Base-by-base conservation (phyloP, 2,797 vertebrate genomes). In the Microctenopoma lineatum region DNA sequence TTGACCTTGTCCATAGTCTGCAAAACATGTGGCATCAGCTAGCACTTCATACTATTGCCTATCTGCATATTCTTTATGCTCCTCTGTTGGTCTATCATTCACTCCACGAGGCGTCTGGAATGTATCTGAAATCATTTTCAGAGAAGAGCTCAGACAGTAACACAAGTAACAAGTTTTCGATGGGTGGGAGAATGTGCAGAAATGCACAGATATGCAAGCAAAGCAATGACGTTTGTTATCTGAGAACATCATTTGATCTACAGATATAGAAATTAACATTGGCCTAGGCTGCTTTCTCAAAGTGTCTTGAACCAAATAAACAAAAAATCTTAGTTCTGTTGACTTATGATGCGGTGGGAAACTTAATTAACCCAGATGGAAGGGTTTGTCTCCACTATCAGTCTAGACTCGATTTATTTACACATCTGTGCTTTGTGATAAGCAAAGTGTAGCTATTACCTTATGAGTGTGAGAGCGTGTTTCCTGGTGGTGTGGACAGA, bases 71-170 rank as follows among this genome's bases (percentile, higher is more conserved):
- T 66, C 29, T 58, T 48, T 62, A 21, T 7, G 54, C 56, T 69
- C 73, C 73, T 82, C 41, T 53, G 59, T 29, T 48, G 27, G 53
- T 68, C 74, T 64, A 70, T 76, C 69, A 48, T 59, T 84, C 71
- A 70, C 60, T 78, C 82, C 65, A 45, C 52, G 59, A 73, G 74
- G 83, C 68, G 72, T 83, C 86, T 90, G 90, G 86, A 91, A 91
- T 91, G 87, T 78, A 76, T 86, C 73, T 86, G 80, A 81, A 80
- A 89, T 88, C 89, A 77, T 79, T 89, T 87, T 93, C 68, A 83
- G 73, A 64, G 67, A 41, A 66, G 64, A 77, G 64, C 66, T 73
- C 56, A 85, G 69, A 76, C 83, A 64, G 70, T 73, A 76, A 74
- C 74, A 74, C 79, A 87, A 4, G 5, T 6, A 21, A 29, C 27